Evolutionary conservation across 2,113 vertebrate species (phyloP).

Genomic region (Caretta caretta): DNA sequence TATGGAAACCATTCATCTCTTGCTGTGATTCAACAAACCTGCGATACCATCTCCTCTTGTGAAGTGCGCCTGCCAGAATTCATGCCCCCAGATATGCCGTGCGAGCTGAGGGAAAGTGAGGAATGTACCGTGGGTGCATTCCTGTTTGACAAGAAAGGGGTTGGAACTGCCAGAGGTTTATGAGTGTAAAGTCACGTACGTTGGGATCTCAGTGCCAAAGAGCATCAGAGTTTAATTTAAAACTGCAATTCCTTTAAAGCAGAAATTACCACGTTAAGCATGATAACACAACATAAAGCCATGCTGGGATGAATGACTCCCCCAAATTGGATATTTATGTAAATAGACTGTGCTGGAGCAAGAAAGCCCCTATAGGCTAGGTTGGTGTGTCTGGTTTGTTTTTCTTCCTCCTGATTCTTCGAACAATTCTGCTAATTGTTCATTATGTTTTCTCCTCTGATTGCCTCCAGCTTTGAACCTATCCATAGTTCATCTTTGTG

Average conservation of each 20-base stretch:
- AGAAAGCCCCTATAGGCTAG: not conserved
- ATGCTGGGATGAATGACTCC: slow-evolving; percentile 14
- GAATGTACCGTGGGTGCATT: slow-evolving; percentile 26
- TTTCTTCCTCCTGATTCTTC: slow-evolving; percentile 20
- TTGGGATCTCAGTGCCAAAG: slow-evolving; percentile 61
- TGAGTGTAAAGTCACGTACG: slow-evolving; percentile 74
- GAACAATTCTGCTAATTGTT: slow-evolving; percentile 24
- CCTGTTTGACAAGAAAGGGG: not conserved
- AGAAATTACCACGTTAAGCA: slow-evolving; percentile 66
- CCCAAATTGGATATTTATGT: slow-evolving; percentile 1
- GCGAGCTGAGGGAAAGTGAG: slow-evolving; percentile 18
- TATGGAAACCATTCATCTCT: not conserved
- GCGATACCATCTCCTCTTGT: not conserved
- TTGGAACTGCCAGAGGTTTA: slow-evolving; percentile 48
- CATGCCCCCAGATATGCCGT: not conserved
- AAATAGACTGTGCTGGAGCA: not conserved
- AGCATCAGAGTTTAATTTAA: slow-evolving; percentile 55
- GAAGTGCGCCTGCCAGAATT: not conserved
- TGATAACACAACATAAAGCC: slow-evolving; percentile 44
- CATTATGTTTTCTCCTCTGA: slow-evolving; percentile 42
- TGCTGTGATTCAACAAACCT: not conserved
- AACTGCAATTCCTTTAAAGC: slow-evolving; percentile 57
- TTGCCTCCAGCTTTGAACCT: slow-evolving; percentile 40
- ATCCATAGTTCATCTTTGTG: not conserved
- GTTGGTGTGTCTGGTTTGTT: not conserved